phyloP scores from a whole-genome alignment of 2,888 invertebrate species.

The Limnephilus auricula region DNA sequence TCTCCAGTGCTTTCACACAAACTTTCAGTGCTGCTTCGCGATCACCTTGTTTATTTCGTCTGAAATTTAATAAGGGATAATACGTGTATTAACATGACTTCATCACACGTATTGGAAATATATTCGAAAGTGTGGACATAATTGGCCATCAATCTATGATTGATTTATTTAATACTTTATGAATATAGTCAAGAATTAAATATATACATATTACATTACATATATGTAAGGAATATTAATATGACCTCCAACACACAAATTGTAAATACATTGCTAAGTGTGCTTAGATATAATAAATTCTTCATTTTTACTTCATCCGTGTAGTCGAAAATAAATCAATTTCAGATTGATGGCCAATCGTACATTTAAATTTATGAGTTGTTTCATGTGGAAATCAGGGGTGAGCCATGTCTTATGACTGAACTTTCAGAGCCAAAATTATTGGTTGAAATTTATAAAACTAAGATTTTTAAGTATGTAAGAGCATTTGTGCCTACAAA shows the following conservation, averaged over 20 bases:
- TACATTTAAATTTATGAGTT: background rate
- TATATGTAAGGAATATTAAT: background rate
- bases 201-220: background rate
- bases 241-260: background rate
- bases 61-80: constrained; percentile 69
- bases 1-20: constrained; percentile 93
- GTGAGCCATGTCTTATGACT: background rate
- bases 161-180: background rate
- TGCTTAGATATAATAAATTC: background rate
- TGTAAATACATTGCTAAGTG: background rate
- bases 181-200: background rate
- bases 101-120: background rate
- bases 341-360: background rate
- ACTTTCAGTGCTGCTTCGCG: constrained; percentile 95
- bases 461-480: background rate
- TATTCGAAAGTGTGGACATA: background rate
- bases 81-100: background rate
- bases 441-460: background rate
- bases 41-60: constrained; percentile 95
- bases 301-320: background rate
- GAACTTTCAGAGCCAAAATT: background rate
- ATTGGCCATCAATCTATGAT: background rate
- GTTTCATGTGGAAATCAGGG: background rate
- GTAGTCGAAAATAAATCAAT: background rate
- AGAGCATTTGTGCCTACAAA: background rate